Conservation (phyloP, 2,113 vertebrate genomes). For the Oreochromis niloticus region DNA sequence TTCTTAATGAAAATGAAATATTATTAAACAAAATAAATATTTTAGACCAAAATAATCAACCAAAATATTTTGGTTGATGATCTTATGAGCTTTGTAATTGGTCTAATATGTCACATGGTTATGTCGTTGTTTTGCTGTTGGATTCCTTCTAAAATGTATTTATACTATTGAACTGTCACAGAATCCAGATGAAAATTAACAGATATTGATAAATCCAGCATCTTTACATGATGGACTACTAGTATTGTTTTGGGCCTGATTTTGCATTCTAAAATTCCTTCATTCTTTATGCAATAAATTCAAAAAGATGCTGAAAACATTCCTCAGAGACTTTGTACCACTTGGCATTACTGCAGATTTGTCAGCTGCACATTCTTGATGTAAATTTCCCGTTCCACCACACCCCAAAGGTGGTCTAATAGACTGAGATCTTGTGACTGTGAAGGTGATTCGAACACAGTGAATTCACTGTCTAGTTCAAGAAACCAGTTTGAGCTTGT, state of each 20-base stretch:
- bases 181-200: neutral
- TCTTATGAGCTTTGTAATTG: neutral
- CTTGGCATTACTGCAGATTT: neutral
- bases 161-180: neutral
- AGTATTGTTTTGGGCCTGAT: neutral
- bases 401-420: neutral
- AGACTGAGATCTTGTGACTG: neutral
- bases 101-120: neutral
- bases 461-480: accelerated
- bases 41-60: neutral
- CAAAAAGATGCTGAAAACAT: neutral
- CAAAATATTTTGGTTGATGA: neutral
- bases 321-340: accelerated
- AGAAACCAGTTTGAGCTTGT: neutral
- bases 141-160: neutral
- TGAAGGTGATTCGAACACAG: neutral
- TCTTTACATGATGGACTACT: neutral
- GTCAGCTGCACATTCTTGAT: neutral
- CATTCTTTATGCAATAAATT: neutral
- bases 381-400: neutral
- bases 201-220: neutral
- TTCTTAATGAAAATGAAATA: neutral
- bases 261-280: neutral
- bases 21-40: neutral
- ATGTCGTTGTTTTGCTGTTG: accelerated